These are phyloP conservation scores for Drosophila mojavensis DNA, from an alignment of 1,140 invertebrate genomes.

Conservation along the genomic window DNA sequence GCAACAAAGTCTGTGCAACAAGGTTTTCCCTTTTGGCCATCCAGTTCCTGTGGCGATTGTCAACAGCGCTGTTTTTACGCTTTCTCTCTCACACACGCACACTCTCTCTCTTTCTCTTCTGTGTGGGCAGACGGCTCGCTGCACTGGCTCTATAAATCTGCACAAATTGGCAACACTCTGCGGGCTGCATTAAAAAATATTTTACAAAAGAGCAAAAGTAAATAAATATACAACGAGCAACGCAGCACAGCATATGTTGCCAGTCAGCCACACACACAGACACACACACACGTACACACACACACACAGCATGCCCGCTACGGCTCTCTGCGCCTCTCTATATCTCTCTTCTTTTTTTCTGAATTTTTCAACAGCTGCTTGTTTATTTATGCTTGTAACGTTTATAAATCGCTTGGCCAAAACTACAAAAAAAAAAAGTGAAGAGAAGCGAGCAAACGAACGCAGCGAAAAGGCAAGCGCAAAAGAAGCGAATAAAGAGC, in stretches of 20 bases:
- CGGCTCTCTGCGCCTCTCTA: neutral
- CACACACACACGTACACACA: neutral
- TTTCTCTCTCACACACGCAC: neutral
- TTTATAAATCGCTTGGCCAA: slow-evolving; percentile 76
- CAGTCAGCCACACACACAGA: too few relatives aligned
- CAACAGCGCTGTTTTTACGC: slow-evolving; percentile 61
- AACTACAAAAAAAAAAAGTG: slow-evolving; percentile 15
- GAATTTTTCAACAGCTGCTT: slow-evolving; percentile 67
- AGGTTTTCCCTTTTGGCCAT: slow-evolving; percentile 56
- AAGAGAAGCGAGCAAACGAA: neutral
- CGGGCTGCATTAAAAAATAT: slow-evolving; percentile 80
- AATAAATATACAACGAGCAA: slow-evolving; percentile 69
- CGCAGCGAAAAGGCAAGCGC: neutral
- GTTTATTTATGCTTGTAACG: slow-evolving; percentile 81
- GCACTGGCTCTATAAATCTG: slow-evolving; percentile 73
- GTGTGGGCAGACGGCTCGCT: slow-evolving; percentile 1
- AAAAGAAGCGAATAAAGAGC: slow-evolving; percentile 28
- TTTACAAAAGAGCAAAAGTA: slow-evolving; percentile 79
- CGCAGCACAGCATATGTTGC: slow-evolving; percentile 64
- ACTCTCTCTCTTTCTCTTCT: neutral
- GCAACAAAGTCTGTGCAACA: slow-evolving; percentile 36
- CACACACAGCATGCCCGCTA: neutral
- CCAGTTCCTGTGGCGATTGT: slow-evolving; percentile 76
- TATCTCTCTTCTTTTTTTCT: slow-evolving; percentile 17
- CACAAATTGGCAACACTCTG: slow-evolving; percentile 80